Conservation (phyloP, 2,113 vertebrate species). For the Pluvianellus socialis region DNA sequence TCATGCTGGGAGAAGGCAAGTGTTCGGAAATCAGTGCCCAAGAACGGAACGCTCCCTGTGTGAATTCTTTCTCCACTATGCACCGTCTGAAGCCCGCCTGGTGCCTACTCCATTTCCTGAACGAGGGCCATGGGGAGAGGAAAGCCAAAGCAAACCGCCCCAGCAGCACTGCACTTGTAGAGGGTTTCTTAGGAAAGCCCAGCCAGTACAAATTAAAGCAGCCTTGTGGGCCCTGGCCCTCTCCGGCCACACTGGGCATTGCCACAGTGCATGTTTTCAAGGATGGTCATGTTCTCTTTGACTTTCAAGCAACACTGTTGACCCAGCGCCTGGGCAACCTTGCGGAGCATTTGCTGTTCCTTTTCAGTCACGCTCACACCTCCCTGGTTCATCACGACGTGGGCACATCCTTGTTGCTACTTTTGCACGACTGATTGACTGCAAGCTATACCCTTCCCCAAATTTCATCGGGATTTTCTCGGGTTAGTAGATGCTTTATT, state of each 20-base stretch:
- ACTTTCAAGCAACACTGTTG: background rate
- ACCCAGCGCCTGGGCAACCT: background rate
- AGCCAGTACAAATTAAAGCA: background rate
- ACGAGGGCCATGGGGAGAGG: background rate
- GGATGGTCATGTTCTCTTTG: background rate
- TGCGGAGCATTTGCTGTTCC: background rate
- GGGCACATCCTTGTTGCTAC: background rate
- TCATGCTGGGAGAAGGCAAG: background rate
- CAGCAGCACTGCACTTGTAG: background rate
- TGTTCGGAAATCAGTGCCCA: background rate
- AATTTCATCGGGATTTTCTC: background rate
- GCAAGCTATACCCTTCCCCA: background rate
- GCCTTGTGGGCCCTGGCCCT: background rate
- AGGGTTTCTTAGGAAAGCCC: background rate
- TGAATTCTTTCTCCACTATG: background rate
- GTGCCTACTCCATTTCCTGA: background rate
- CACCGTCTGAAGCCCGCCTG: background rate
- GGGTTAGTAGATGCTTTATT: background rate
- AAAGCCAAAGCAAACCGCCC: background rate
- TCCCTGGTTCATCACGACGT: background rate
- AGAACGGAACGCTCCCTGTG: background rate
- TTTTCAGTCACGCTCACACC: background rate
- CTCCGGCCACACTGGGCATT: accelerated
- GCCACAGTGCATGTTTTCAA: background rate
- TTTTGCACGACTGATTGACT: background rate